Base-by-base conservation (phyloP, 2,113 vertebrate genomes). In the Dicerorhinus sumatrensis region DNA sequence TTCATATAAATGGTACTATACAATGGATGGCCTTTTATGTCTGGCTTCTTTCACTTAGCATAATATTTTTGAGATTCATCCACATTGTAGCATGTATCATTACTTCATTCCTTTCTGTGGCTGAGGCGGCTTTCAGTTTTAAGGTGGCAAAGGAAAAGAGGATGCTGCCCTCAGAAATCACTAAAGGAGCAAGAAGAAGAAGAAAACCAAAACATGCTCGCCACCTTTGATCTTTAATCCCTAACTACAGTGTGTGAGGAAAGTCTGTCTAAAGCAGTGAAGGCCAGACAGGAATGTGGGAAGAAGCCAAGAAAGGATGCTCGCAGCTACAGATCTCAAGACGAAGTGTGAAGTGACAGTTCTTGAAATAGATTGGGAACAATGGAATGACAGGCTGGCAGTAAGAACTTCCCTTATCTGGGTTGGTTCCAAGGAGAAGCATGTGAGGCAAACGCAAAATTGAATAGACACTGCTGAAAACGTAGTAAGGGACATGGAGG, bases 71-170 rank as follows among this genome's bases (percentile, higher is more conserved):
- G 58, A 84, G 58, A 86, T 75, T 77, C 46, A 25, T 46, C 25
- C 29, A 31, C 11, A 6, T 6, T 39, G 11, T 63, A 42, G 63
- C 39, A 29, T 62, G n/a, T 20, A n/a, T 46, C 65, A 70, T 33
- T 67, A n/a, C 56, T 48, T 87, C 69, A 67, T 54, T 73, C 39
- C 36, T 67, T 93, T 96, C 25, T 79, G 36, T 76, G 54, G 25
- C 25, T 13, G 63, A 88, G 76, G 65, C 87, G 25, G 48, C 65
- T 90, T 93, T 13, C 3, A 72, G 10, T 60, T 94, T 97, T 56
- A 72, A 91, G 76, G 48, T 76, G 42, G 10, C 63, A 6, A 11
- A 72, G 67, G 31, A n/a, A 85, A 67, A 60, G 10, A 4, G 27
- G 29, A 46, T 81, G 48, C 31, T 60, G 13, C 48, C 23, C 69